Evolutionary conservation across 1,140 invertebrate genomes (phyloP), one percentile per base, ranked within the genome.

Genomic region (Epicauta chinensis): DNA sequence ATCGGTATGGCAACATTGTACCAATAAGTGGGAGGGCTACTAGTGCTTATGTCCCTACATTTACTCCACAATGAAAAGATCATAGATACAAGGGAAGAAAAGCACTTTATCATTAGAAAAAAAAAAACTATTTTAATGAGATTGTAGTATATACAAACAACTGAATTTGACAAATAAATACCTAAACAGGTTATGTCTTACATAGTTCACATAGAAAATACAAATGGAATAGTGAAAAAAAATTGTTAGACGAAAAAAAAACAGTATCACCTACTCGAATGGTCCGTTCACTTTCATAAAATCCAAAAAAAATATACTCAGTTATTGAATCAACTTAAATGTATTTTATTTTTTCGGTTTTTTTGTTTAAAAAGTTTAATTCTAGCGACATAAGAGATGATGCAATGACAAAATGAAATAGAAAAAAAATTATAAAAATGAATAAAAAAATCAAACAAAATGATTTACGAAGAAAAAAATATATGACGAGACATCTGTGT

Each of bases 81-180:
- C n/a, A n/a, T n/a, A n/a, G n/a, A 23, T 23, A 23, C 23, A 23
- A 23, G 7, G n/a, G n/a, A n/a, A n/a, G n/a, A n/a, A n/a, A n/a
- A n/a, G n/a, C n/a, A n/a, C n/a, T 23, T 7, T 3, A 34, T 12
- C 32, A 34, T 34, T 34, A n/a, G 32, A 39, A 48, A 44, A 55
- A n/a, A n/a, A 63, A 63, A 63, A 61, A 59, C 61, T 63, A 63
- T 42, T 63, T 63, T 63, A 63, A 63, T 63, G 61, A 63, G 59
- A 61, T 59, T 62, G 59, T 61, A 59, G 35, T 64, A 64, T 64
- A 56, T 64, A 64, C 62, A 49, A 64, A 61, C 55, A 57, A 53
- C 44, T 51, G 55, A 59, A 55, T 45, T 58, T 55, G 29, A 41
- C 34, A 43, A 55, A 56, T 56, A 56, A 56, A 56, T 52, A 56